A percentile compares a stretch with the other conserved stretches of the same genome.
Evolutionary conservation across 2,113 vertebrate species (phyloP).

Genomic region (Pheucticus melanocephalus): DNA sequence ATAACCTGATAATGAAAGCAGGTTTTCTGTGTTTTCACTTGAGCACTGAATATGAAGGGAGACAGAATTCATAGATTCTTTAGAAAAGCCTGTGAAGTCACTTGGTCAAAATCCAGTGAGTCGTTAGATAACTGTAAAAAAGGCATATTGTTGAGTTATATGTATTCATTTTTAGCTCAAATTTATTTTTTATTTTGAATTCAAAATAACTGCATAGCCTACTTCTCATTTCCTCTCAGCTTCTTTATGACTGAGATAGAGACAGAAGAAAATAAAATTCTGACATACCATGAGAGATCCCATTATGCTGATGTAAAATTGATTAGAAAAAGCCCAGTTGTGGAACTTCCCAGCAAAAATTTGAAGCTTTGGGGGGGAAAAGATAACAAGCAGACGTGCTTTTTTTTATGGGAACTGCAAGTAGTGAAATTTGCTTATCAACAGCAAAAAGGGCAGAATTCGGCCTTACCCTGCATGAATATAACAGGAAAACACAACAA

Average conservation of each 20-base stretch:
- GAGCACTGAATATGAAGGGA: neutral
- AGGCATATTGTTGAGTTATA: neutral
- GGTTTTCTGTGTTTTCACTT: neutral
- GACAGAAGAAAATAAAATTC: neutral
- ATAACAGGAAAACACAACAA: constrained; percentile 8
- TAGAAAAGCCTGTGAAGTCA: neutral
- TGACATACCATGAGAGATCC: neutral
- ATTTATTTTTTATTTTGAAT: neutral
- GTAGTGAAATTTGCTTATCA: neutral
- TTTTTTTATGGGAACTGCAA: neutral
- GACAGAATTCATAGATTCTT: neutral
- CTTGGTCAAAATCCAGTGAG: neutral
- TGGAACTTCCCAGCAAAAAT: neutral
- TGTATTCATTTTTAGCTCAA: neutral
- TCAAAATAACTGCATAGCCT: neutral
- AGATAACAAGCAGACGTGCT: neutral
- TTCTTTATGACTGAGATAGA: neutral
- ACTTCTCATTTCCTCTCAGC: neutral
- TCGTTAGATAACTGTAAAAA: neutral
- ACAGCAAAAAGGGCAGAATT: neutral
- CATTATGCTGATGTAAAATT: neutral
- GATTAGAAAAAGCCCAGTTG: neutral
- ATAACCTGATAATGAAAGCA: neutral
- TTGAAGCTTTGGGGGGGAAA: neutral
- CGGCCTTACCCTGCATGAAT: constrained; percentile 1